phyloP scores from a whole-genome alignment of 2,113 vertebrate species.

The Oenanthe oenanthe region DNA sequence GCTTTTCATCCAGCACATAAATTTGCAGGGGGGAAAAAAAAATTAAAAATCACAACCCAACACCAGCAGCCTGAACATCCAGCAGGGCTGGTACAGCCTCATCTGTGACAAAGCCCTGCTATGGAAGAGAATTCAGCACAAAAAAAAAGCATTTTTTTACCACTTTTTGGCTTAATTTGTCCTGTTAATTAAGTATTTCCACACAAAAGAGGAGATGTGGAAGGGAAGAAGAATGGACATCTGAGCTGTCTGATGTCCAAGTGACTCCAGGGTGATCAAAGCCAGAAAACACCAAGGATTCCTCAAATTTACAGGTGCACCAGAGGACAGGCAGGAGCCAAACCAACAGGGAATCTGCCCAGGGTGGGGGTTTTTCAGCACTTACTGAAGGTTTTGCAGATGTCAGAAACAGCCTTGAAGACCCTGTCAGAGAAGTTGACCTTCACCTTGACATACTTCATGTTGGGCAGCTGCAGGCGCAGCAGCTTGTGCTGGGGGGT shows the following conservation, averaged over 20 bases:
- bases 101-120: not conserved
- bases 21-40: not conserved
- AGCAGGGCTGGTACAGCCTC: not conserved
- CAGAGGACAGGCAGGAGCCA: not conserved
- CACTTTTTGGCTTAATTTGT: rapidly evolving
- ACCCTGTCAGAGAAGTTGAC: constrained; percentile 99
- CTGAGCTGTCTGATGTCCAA: not conserved
- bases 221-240: not conserved
- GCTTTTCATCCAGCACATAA: not conserved
- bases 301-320: no score
- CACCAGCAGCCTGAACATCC: not conserved
- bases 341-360: rapidly evolving
- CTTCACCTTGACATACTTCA: constrained; percentile 99
- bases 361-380: rapidly evolving
- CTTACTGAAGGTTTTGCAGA: constrained; percentile 99
- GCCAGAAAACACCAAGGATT: not conserved
- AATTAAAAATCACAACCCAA: not conserved
- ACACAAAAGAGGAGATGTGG: not conserved
- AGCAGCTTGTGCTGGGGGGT: constrained; percentile 98
- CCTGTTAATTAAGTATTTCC: not conserved
- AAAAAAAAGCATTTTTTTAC: rapidly evolving
- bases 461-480: constrained; percentile 97
- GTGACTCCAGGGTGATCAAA: not conserved
- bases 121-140: not conserved
- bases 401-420: constrained; percentile 98